Conservation (phyloP, 2,113 vertebrate genomes). For the Cheilinus undulatus region DNA sequence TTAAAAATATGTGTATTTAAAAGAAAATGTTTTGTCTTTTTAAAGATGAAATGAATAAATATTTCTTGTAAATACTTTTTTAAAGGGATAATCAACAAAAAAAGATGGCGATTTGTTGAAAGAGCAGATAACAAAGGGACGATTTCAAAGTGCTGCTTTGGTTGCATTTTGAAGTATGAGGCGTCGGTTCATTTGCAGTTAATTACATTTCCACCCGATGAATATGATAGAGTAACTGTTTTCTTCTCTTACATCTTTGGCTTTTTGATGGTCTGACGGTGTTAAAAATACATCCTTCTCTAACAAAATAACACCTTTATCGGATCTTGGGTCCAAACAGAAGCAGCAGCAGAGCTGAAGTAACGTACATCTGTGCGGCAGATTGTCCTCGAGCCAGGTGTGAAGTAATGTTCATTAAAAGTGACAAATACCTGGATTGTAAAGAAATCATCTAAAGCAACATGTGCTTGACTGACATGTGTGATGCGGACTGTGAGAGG, state of each 20-base stretch:
- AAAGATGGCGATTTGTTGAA: constrained; percentile 56
- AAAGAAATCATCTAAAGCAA: constrained; percentile 70
- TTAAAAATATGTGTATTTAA: constrained; percentile 76
- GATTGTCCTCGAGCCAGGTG: constrained; percentile 75
- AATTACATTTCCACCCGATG: constrained; percentile 74
- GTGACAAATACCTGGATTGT: constrained; percentile 81
- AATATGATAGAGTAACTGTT: constrained; percentile 65
- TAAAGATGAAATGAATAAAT: constrained; percentile 75
- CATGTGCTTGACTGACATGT: constrained; percentile 67
- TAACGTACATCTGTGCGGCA: constrained; percentile 73
- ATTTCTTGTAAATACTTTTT: constrained; percentile 54
- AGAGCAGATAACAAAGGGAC: constrained; percentile 64
- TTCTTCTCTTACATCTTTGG: constrained; percentile 65
- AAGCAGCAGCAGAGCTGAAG: constrained; percentile 45
- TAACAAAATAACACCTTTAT: constrained; percentile 79
- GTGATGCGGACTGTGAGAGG: constrained; percentile 59
- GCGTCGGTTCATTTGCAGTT: constrained; percentile 74
- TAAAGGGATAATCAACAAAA: constrained; percentile 59
- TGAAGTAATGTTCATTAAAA: constrained; percentile 81
- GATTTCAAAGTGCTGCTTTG: constrained; percentile 73
- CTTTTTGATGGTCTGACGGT: constrained; percentile 69
- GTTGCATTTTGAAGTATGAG: constrained; percentile 68
- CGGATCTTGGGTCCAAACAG: constrained; percentile 58
- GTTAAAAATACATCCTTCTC: constrained; percentile 74
- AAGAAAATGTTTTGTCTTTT: constrained; percentile 72